Conservation (phyloP, 2,797 vertebrate genomes). For the Kryptopterus vitreolus region DNA sequence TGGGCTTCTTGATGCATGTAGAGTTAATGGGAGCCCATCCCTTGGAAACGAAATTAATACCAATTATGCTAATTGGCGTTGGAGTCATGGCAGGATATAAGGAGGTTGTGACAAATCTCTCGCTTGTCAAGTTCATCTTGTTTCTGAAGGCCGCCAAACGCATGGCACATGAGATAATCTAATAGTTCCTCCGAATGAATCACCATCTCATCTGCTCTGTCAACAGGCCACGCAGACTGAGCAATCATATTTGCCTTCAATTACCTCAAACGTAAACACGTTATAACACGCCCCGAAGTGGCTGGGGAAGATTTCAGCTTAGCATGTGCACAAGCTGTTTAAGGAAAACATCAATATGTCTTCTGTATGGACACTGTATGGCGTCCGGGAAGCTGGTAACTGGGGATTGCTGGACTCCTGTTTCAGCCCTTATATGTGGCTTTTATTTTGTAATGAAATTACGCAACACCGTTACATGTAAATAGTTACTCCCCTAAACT, state of each 20-base stretch:
- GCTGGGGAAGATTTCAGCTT: conserved; percentile 20
- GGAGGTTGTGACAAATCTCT: conserved; percentile 61
- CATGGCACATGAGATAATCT: conserved; percentile 55
- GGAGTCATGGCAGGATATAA: conserved; percentile 59
- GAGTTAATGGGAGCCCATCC: conserved; percentile 57
- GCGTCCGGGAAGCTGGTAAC: neutral
- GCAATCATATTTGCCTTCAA: conserved; percentile 51
- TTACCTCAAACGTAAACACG: conserved; percentile 45
- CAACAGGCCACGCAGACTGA: conserved; percentile 48
- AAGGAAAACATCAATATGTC: conserved; percentile 9
- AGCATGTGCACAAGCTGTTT: neutral
- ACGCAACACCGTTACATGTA: too few species aligned
- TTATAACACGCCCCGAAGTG: conserved; percentile 31
- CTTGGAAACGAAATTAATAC: conserved; percentile 58
- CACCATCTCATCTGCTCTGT: conserved; percentile 54
- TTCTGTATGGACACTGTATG: neutral
- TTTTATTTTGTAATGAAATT: too few species aligned
- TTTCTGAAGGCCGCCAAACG: conserved; percentile 57
- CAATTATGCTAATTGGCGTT: conserved; percentile 62
- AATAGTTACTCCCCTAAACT: too few species aligned
- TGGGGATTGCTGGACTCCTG: neutral
- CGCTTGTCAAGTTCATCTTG: conserved; percentile 56
- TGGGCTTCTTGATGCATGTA: conserved; percentile 53
- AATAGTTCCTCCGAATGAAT: conserved; percentile 54
- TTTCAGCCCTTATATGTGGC: conserved; percentile 4